These are phyloP conservation scores for Myoxocephalus aenaeus DNA, from an alignment of 2,797 vertebrate genomes.

Conservation along the genomic window DNA sequence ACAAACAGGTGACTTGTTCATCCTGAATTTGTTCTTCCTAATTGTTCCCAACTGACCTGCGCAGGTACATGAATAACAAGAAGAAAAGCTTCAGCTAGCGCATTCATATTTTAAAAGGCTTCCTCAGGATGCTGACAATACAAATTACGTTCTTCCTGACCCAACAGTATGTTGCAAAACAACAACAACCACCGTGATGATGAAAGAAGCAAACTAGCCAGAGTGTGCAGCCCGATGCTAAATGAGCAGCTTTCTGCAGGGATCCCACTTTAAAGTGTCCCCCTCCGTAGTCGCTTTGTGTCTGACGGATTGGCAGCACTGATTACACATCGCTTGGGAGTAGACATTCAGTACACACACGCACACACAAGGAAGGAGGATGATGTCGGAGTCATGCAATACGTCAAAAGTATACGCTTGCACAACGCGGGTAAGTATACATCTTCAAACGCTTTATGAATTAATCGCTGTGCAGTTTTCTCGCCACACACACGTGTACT, in stretches of 20 bases:
- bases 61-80: background rate
- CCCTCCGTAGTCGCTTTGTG: conserved; percentile 6
- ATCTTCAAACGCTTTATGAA: conserved; percentile 36
- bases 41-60: conserved; percentile 12
- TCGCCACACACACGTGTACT: background rate
- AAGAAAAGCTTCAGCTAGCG: background rate
- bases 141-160: conserved; percentile 10
- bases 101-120: conserved; percentile 15
- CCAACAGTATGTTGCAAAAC: conserved; percentile 2
- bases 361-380: background rate
- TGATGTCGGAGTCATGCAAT: conserved; percentile 42
- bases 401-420: conserved; percentile 1
- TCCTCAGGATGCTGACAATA: conserved; percentile 11
- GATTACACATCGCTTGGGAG: conserved; percentile 38
- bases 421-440: background rate
- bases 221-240: conserved; percentile 27
- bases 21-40: background rate
- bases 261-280: conserved; percentile 27
- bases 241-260: conserved; percentile 38
- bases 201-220: conserved; percentile 13
- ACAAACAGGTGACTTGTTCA: background rate
- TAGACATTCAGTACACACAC: background rate
- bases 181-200: conserved; percentile 3
- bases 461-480: conserved; percentile 26
- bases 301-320: conserved; percentile 35